Conservation (phyloP, 2,888 invertebrate species). For the Andrena haemorrhoa region DNA sequence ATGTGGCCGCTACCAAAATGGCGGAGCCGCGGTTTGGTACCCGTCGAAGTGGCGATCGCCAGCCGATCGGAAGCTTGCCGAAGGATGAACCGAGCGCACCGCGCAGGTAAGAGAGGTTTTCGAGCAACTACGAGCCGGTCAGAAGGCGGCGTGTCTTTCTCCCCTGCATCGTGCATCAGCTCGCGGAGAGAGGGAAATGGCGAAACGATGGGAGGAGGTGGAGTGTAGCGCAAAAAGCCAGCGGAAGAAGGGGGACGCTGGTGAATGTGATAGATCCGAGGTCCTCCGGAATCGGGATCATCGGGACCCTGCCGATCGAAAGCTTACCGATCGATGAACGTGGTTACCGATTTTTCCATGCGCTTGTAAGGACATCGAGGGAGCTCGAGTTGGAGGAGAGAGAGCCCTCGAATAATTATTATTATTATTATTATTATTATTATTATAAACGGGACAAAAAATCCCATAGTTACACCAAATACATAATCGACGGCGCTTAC, state of each 20-base stretch:
- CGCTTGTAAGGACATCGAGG: background rate
- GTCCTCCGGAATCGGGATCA: slow-evolving; percentile 68
- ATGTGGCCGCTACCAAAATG: slow-evolving; percentile 25
- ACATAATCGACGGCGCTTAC: no score
- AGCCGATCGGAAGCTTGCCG: slow-evolving; percentile 42
- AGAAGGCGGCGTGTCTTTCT: slow-evolving; percentile 80
- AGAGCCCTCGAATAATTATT: no score
- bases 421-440: no score
- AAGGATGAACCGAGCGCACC: slow-evolving; percentile 68
- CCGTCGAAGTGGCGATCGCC: background rate
- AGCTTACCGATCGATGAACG: background rate
- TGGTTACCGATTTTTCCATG: background rate
- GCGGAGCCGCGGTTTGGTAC: slow-evolving; percentile 14
- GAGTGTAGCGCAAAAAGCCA: slow-evolving; percentile 61
- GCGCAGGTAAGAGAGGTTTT: slow-evolving; percentile 77
- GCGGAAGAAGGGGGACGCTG: slow-evolving; percentile 45
- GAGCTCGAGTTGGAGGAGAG: no score
- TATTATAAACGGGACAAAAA: no score
- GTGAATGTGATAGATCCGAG: slow-evolving; percentile 67
- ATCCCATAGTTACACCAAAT: no score
- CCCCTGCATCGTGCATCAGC: slow-evolving; percentile 80
- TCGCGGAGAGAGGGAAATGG: slow-evolving; percentile 77
- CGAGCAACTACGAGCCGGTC: slow-evolving; percentile 80
- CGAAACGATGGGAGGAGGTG: slow-evolving; percentile 75
- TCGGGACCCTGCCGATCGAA: slow-evolving; percentile 45